Percentiles rank a stretch among this genome's conserved stretches.
phyloP scores from a whole-genome alignment of 2,888 invertebrate species.

The Dichetophora obliterata region DNA sequence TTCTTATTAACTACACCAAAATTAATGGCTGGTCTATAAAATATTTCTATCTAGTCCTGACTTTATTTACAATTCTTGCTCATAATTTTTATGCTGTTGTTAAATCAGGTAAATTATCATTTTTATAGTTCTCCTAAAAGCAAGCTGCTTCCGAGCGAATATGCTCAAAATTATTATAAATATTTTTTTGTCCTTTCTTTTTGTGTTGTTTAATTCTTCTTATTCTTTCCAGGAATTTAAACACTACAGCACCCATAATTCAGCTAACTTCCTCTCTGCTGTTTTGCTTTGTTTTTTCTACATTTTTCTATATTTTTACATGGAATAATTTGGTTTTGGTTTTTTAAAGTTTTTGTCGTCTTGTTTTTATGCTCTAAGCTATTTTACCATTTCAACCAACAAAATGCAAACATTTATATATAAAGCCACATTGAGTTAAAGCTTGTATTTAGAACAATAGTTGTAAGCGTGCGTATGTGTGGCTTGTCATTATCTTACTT shows the following conservation, averaged over 20 bases:
- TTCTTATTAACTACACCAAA: too few relatives aligned
- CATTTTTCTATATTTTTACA: background rate
- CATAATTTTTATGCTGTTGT: too few relatives aligned
- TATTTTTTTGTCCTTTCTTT: too few relatives aligned
- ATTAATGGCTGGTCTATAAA: too few relatives aligned
- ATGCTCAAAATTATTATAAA: too few relatives aligned
- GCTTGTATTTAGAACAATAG: slow-evolving; percentile 10
- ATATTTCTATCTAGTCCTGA: too few relatives aligned
- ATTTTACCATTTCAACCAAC: background rate
- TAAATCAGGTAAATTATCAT: too few relatives aligned
- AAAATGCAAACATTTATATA: background rate
- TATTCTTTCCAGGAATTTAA: too few relatives aligned
- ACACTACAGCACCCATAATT: background rate
- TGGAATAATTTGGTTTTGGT: background rate
- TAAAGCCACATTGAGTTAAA: slow-evolving; percentile 14
- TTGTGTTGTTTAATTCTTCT: too few relatives aligned
- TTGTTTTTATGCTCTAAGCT: background rate
- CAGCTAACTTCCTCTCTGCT: background rate
- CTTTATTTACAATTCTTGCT: too few relatives aligned
- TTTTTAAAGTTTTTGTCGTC: background rate
- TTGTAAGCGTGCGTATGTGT: background rate
- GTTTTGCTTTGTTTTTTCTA: background rate
- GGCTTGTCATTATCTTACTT: background rate
- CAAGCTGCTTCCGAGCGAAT: too few relatives aligned
- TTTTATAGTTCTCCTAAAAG: too few relatives aligned